phyloP scores from a whole-genome alignment of 2,797 vertebrate species.

The Podarcis siculus region DNA sequence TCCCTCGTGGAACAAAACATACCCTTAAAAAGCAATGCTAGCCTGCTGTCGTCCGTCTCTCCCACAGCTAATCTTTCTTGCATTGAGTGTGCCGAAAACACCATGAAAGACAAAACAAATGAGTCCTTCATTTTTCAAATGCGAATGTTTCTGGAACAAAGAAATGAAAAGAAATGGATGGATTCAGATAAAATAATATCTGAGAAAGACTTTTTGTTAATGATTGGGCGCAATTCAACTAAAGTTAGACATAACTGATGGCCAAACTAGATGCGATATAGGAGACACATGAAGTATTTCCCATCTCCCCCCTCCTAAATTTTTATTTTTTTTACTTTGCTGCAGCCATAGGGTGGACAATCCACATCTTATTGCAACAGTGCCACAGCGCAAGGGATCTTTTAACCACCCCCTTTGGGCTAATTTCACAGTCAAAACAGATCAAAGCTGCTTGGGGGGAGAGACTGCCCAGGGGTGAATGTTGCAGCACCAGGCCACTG shows the following conservation, averaged over 20 bases:
- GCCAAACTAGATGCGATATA: neutral
- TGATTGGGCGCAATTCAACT: neutral
- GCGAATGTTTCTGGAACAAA: constrained; percentile 68
- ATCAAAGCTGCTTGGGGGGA: neutral
- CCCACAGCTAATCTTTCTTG: constrained; percentile 61
- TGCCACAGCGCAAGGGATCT: no score
- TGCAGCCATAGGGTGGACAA: neutral
- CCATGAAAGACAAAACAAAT: constrained; percentile 69
- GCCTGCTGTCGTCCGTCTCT: constrained; percentile 32
- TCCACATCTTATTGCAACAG: neutral
- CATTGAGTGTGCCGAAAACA: constrained; percentile 56
- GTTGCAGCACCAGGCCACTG: neutral
- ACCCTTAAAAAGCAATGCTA: constrained; percentile 74
- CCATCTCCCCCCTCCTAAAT: neutral
- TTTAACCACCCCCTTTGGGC: neutral
- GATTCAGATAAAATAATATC: constrained; percentile 61
- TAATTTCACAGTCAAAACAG: neutral
- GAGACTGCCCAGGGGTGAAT: neutral
- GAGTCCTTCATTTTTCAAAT: constrained; percentile 60
- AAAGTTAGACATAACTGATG: neutral
- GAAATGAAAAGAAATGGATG: constrained; percentile 43
- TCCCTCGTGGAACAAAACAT: constrained; percentile 63
- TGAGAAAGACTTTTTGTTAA: constrained; percentile 43
- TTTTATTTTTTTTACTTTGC: neutral
- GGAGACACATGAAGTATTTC: neutral